Conservation (phyloP, 2,888 invertebrate genomes). For the Dicyrtomina minuta region DNA sequence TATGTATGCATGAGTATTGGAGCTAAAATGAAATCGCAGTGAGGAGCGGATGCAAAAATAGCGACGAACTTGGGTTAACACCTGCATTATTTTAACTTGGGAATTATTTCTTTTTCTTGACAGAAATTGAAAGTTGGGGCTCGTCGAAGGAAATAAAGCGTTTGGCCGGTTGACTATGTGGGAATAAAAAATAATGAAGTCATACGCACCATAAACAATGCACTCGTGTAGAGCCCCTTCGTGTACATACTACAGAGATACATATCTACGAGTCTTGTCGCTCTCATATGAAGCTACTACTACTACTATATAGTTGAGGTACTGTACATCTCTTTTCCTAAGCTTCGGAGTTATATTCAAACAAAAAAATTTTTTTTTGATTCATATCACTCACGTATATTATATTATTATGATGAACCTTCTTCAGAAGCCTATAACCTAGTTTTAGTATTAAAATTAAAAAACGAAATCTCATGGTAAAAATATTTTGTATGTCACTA, state of each 20-base stretch:
- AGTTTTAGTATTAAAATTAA: conserved; percentile 12
- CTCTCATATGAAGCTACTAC: too few relatives aligned
- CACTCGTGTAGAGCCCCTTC: not conserved
- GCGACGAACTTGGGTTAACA: not conserved
- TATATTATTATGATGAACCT: not conserved
- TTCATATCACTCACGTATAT: too few relatives aligned
- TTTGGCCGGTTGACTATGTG: conserved; percentile 13
- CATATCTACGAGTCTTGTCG: not conserved
- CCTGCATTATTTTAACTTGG: not conserved
- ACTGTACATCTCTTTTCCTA: not conserved
- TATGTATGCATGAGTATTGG: not conserved
- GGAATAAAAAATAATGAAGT: conserved; percentile 12
- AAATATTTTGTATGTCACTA: not conserved
- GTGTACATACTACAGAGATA: not conserved
- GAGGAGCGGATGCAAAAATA: not conserved
- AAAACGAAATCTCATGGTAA: conserved; percentile 10
- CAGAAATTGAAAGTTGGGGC: conserved; percentile 19
- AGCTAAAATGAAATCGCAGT: not conserved
- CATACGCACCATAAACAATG: not conserved
- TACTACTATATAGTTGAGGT: too few relatives aligned
- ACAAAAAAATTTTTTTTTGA: too few relatives aligned
- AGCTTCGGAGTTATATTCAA: not conserved
- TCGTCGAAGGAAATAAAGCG: conserved; percentile 4
- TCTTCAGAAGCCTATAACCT: conserved; percentile 9
- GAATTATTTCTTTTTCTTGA: conserved; percentile 13